Evolutionary conservation across 2,113 vertebrate species (phyloP).

Genomic region (Odocoileus virginianus): DNA sequence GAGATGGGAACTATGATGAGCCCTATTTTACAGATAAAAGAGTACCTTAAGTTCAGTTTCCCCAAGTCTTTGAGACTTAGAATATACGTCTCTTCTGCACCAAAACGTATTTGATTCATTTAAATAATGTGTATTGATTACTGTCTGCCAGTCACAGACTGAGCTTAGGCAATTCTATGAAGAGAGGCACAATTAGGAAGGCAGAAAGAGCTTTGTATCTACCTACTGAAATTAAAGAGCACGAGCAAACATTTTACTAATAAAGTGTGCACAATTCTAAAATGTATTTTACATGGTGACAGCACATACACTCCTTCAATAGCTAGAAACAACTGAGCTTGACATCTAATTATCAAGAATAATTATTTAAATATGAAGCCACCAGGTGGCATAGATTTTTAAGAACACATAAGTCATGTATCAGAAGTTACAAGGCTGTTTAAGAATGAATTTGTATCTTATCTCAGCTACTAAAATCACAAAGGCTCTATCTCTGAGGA

Average conservation of each 20-base stretch:
- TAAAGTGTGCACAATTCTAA: background rate
- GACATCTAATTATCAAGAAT: constrained; percentile 48
- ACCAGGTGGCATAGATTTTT: constrained; percentile 36
- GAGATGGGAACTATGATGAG: background rate
- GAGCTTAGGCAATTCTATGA: background rate
- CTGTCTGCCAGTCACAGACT: background rate
- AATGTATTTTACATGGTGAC: background rate
- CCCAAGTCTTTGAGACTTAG: background rate
- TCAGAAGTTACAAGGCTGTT: constrained; percentile 3
- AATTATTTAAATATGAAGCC: constrained; percentile 42
- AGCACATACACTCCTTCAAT: background rate
- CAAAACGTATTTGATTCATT: background rate
- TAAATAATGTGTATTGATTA: constrained; percentile 14
- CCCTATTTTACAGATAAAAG: background rate
- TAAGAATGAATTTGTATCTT: background rate
- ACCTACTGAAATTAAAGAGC: constrained; percentile 6
- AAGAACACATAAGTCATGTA: constrained; percentile 24
- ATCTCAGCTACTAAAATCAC: background rate
- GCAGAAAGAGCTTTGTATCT: background rate
- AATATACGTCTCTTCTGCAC: background rate
- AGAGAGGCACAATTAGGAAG: background rate
- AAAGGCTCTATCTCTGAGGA: background rate
- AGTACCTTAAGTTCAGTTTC: background rate
- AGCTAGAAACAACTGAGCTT: constrained; percentile 26
- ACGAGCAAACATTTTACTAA: background rate